Percentiles rank a stretch among this genome's conserved stretches.
Conservation (phyloP, 2,113 vertebrate species). For the Uria aalge region DNA sequence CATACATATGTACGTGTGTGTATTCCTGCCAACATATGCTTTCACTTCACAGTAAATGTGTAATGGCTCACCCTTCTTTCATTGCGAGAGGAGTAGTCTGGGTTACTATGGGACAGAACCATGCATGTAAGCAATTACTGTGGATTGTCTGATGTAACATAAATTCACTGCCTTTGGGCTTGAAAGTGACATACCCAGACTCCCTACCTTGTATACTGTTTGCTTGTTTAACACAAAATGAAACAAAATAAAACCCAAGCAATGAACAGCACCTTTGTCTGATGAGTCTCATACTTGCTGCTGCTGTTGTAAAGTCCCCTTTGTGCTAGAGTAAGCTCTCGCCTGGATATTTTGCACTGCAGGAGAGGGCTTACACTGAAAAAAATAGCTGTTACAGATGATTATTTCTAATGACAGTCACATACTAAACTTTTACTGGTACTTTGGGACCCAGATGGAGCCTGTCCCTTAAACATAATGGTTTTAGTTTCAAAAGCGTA, state of each 20-base stretch:
- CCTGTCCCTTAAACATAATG: neutral
- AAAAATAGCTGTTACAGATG: neutral
- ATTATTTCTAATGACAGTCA: neutral
- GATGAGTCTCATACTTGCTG: neutral
- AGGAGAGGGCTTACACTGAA: neutral
- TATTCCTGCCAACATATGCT: conserved; percentile 1
- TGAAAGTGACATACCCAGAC: neutral
- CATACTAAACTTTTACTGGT: neutral
- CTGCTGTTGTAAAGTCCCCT: neutral
- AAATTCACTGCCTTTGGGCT: conserved; percentile 23
- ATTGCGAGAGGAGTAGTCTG: neutral
- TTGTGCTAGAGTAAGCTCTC: neutral
- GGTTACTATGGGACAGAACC: neutral
- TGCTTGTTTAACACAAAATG: neutral
- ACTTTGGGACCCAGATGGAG: neutral
- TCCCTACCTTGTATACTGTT: neutral
- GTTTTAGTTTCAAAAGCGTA: neutral
- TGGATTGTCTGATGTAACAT: neutral
- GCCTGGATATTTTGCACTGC: neutral
- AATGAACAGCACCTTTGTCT: conserved; percentile 28
- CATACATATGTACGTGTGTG: neutral
- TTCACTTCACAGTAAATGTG: neutral
- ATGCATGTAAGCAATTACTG: neutral
- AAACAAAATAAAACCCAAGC: neutral
- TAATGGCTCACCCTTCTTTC: neutral